Evolutionary conservation across 2,888 invertebrate species (phyloP), one percentile per base, ranked within the genome.

Genomic region (Plebejus argus): DNA sequence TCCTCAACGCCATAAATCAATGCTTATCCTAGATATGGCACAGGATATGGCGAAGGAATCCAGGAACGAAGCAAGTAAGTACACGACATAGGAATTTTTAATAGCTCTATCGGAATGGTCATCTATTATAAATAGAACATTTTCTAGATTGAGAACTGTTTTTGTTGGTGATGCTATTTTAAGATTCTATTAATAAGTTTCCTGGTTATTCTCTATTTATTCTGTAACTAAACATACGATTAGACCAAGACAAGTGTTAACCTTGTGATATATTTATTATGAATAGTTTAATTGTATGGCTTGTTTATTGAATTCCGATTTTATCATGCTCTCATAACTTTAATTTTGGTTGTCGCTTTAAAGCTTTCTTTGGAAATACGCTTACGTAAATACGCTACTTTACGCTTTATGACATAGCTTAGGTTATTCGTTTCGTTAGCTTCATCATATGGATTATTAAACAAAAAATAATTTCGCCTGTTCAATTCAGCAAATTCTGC

Each of bases 41-140:
- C 80, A 81, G 83, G 79, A 81, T 78, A 81, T 77, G 77, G 66
- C 45, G 4, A 28, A 28, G 61, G 74, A 77, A 77, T 72, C 35
- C 28, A 33, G 35, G 76, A 35, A 76, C 58, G 58, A 76, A 8
- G 8, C 15, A 35, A 56, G 76, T n/a, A 35, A 56, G 76, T n/a
- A 72, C 72, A 76, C 53, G 58, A 56, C 58, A 56, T 3, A 35
- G 76, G 76, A 76, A 76, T 76, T 58, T 56, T 35, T 35, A 76
- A 76, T 76, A 56, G 76, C 76, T 76, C 58, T 76, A 76, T 76
- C 76, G 10, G 58, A 33, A 56, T 76, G 12, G 45, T 72, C 33
- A 15, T 72, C 39, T 45, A 23, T 72, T 66, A 66, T 66, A 61
- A 61, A 33, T 66, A 33, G 66, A 66, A 66, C 28, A 28, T 23